A percentile compares a stretch with the other conserved stretches of the same genome.
phyloP scores from a whole-genome alignment of 1,140 invertebrate genomes.

The Oryzaephilus surinamensis region DNA sequence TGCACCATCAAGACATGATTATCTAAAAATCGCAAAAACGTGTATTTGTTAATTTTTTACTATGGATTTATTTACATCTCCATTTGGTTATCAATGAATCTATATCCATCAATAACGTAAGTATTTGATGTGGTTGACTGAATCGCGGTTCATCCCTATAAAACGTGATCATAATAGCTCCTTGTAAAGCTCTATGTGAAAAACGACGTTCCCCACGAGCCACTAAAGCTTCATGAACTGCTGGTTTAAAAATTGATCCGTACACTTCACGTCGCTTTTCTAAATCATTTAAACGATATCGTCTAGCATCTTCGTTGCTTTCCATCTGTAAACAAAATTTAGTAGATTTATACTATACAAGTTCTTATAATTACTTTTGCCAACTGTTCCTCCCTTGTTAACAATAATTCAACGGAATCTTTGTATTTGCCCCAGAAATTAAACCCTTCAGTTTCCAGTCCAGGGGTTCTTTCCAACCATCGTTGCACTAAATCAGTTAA shows the following conservation, averaged over 20 bases:
- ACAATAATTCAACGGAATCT: conserved; percentile 59
- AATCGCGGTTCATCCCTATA: conserved; percentile 94
- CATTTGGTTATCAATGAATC: conserved; percentile 98
- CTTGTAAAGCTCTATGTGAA: conserved; percentile 83
- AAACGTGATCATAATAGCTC: conserved; percentile 94
- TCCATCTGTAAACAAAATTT: too few species aligned
- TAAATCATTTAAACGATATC: conserved; percentile 58
- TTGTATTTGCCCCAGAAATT: conserved; percentile 92
- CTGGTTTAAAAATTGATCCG: conserved; percentile 77
- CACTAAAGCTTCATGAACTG: conserved; percentile 69
- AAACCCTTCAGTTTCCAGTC: conserved; percentile 70
- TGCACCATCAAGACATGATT: conserved; percentile 99
- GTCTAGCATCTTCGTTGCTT: too few species aligned
- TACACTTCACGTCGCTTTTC: conserved; percentile 74
- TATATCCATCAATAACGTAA: conserved; percentile 92
- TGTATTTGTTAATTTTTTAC: conserved; percentile 1
- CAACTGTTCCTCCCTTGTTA: too few species aligned
- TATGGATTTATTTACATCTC: conserved; percentile 71
- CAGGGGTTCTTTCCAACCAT: conserved; percentile 92
- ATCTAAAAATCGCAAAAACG: conserved; percentile 50
- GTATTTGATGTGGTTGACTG: conserved; percentile 90
- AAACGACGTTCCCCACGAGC: conserved; percentile 79
- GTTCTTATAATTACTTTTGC: conserved; percentile 47
- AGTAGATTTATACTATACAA: conserved; percentile 46
- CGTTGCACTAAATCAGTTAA: conserved; percentile 73